Percentiles rank a stretch among this genome's conserved stretches.
Evolutionary conservation across 1,140 invertebrate species (phyloP).

Genomic region (Drosophila yakuba): DNA sequence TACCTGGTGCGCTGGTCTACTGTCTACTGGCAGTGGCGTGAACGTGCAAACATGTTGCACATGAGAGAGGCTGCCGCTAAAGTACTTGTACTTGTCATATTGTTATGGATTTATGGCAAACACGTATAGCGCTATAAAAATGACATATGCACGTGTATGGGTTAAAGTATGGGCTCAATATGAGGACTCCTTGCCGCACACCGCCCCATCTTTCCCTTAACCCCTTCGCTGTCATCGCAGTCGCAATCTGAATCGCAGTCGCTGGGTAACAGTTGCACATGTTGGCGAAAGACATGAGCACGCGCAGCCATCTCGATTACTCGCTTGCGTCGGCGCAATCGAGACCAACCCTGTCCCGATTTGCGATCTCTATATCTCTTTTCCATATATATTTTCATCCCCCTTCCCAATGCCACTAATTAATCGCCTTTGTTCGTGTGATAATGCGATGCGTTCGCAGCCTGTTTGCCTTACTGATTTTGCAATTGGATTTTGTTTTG

Average conservation of each 20-base stretch:
- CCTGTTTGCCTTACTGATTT: slow-evolving; percentile 75
- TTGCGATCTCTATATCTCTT: slow-evolving; percentile 3
- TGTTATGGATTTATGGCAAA: slow-evolving; percentile 84
- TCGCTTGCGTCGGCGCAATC: slow-evolving; percentile 23
- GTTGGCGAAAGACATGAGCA: slow-evolving; percentile 58
- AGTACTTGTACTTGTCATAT: slow-evolving; percentile 85
- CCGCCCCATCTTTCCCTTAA: not conserved
- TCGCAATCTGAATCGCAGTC: not conserved
- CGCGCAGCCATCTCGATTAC: slow-evolving; percentile 62
- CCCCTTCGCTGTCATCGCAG: not conserved
- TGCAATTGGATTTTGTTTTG: slow-evolving; percentile 47
- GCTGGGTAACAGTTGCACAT: slow-evolving; percentile 55
- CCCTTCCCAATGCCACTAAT: slow-evolving; percentile 46
- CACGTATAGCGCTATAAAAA: slow-evolving; percentile 82
- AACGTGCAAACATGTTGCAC: slow-evolving; percentile 83
- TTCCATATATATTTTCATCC: not conserved
- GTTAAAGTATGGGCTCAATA: slow-evolving; percentile 54
- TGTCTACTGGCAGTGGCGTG: slow-evolving; percentile 62
- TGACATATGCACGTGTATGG: slow-evolving; percentile 80
- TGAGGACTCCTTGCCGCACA: slow-evolving; percentile 12
- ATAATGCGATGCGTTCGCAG: slow-evolving; percentile 65
- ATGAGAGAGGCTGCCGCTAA: slow-evolving; percentile 84
- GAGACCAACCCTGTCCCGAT: slow-evolving; percentile 11
- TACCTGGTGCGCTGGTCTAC: slow-evolving; percentile 16
- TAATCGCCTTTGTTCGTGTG: slow-evolving; percentile 80